Conservation (phyloP, 2,113 vertebrate species). For the Passer montanus region DNA sequence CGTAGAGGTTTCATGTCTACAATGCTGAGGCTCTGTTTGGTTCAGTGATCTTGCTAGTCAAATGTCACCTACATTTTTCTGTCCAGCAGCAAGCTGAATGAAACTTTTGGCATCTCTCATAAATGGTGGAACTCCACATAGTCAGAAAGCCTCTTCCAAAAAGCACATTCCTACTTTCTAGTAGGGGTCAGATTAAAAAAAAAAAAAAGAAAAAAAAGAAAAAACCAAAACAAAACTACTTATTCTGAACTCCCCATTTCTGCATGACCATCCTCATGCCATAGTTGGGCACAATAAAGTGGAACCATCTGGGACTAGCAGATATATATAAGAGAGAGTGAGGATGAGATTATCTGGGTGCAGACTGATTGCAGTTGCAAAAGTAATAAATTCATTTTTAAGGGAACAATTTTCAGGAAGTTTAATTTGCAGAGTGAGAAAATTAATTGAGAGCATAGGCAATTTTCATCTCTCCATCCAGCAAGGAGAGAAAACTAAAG, state of each 20-base stretch:
- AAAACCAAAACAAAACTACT: neutral
- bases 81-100: neutral
- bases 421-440: slow-evolving; percentile 28
- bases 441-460: slow-evolving; percentile 15
- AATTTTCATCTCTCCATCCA: slow-evolving; percentile 34
- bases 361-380: neutral
- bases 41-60: neutral
- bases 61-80: neutral
- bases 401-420: slow-evolving; percentile 31
- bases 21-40: neutral
- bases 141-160: neutral
- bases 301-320: neutral
- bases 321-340: neutral
- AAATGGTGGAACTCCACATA: neutral
- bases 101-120: neutral
- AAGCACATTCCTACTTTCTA: neutral
- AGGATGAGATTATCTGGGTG: neutral
- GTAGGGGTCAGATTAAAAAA: neutral
- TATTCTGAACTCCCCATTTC: neutral
- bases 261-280: neutral
- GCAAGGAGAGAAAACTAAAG: neutral
- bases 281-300: neutral
- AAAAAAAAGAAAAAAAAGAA: too few relatives aligned
- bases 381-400: slow-evolving; percentile 1
- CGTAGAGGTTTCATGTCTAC: neutral